Evolutionary conservation across 92 coral and sea anemone genomes (phyloP), one percentile per base, ranked within the genome.

Genomic region (Porites divaricata): DNA sequence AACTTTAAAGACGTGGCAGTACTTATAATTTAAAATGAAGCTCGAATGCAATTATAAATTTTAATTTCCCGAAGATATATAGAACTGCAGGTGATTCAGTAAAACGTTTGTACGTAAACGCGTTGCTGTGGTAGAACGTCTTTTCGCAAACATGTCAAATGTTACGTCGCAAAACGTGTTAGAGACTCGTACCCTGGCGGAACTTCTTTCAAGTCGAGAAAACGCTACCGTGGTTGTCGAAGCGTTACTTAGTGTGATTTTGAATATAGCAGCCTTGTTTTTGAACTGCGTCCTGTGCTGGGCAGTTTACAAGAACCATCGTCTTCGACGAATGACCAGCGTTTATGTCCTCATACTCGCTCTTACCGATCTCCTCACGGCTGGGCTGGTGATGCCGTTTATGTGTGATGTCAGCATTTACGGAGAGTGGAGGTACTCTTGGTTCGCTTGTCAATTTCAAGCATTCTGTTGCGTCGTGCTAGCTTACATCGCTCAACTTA

Each of bases 281-380:
- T 61, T 41, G 13, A 81, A 81, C 78, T 25, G 56, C 2, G 4
- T 81, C 28, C 77, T 81, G 2, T 81, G 78, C 25, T 70, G 67
- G 66, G 68, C 78, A 8, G 77, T 68, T 70, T 81, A 81, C 68
- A 70, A 5, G 1, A 81, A 81, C 79, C 35, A n/a, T 20, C 77
- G 69, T 24, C 85, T 83, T 72, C 87, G 87, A 7, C 78, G 79
- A 24, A 56, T 53, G 11, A 83, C 87, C 8, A 83, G 63, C 21
- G 41, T 83, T 8, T 83, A 53, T 19, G 73, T 83, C n/a, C 72
- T 83, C 8, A 62, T 51, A 24, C 59, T 83, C 21, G 87, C 81
- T 15, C 49, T 74, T 1, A 28, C 81, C 1, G 87, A 83, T 58
- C 63, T 83, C 6, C 63, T 73, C 12, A 83, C 45, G 8, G 78